Conservation (phyloP, 2,888 invertebrate species). For the Lumbricus terrestris region DNA sequence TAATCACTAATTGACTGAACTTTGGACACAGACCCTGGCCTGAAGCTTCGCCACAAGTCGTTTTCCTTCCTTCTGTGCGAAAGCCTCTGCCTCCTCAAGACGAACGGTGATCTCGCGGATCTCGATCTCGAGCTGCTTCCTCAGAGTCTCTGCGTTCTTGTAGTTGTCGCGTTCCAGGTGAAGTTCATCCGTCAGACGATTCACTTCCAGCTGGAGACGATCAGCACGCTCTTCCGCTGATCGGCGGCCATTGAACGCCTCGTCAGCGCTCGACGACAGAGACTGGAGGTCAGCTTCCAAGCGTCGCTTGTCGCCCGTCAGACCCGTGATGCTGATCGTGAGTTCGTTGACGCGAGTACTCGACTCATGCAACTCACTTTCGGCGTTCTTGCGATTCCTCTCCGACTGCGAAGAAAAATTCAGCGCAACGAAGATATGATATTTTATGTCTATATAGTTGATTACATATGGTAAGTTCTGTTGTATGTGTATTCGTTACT, state of each 20-base stretch:
- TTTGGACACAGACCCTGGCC: conserved; percentile 46
- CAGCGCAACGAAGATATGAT: background rate
- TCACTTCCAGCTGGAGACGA: conserved; percentile 49
- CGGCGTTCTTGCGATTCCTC: conserved; percentile 58
- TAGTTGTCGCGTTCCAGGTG: conserved; percentile 60
- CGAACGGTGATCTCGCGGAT: conserved; percentile 59
- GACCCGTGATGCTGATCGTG: conserved; percentile 89
- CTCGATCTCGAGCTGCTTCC: conserved; percentile 59
- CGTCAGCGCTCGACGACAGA: conserved; percentile 93
- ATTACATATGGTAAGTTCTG: background rate
- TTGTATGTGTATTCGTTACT: too few species aligned
- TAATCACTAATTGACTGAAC: background rate
- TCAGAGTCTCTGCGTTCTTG: conserved; percentile 58
- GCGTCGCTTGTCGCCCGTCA: conserved; percentile 89
- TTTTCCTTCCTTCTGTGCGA: conserved; percentile 58
- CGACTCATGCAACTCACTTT: conserved; percentile 78
- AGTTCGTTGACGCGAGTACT: conserved; percentile 88
- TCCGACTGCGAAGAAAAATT: conserved; percentile 49
- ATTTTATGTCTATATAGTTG: background rate
- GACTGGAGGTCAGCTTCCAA: conserved; percentile 88
- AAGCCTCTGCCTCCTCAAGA: conserved; percentile 59
- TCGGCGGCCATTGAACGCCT: conserved; percentile 66
- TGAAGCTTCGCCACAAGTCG: conserved; percentile 59
- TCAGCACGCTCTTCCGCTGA: conserved; percentile 41
- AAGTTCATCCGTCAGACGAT: conserved; percentile 56